A percentile compares a stretch with the other conserved stretches of the same genome.
Evolutionary conservation across 1,140 invertebrate genomes (phyloP).

Genomic region (Bombus picipes): DNA sequence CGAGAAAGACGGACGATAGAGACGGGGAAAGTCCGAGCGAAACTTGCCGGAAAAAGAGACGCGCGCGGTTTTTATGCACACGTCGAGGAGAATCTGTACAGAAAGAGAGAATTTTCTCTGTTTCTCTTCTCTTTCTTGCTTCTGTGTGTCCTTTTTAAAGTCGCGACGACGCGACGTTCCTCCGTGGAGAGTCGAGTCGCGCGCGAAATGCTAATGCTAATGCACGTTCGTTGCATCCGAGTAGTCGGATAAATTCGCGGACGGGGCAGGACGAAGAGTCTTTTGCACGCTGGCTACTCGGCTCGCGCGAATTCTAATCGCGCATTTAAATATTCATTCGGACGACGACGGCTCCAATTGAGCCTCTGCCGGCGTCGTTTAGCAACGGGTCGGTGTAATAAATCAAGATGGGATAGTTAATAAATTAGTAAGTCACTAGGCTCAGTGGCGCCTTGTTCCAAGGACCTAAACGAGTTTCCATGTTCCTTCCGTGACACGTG

Average conservation of each 20-base stretch:
- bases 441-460: neutral
- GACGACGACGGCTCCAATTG: neutral
- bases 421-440: conserved; percentile 1
- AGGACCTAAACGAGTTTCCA: neutral
- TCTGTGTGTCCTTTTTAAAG: neutral
- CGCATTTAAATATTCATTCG: conserved; percentile 47
- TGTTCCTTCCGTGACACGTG: neutral
- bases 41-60: conserved; percentile 19
- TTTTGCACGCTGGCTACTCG: neutral
- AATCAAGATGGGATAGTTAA: neutral
- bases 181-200: conserved; percentile 7
- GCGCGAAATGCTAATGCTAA: conserved; percentile 46
- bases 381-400: neutral
- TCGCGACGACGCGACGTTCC: neutral
- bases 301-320: conserved; percentile 35
- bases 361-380: neutral
- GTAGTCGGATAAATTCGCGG: conserved; percentile 37
- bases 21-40: conserved; percentile 20
- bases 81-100: neutral
- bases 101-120: neutral
- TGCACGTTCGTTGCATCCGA: conserved; percentile 47
- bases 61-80: neutral
- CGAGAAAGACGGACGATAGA: neutral
- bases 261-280: neutral
- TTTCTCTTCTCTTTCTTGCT: neutral